phyloP scores from a whole-genome alignment of 2,888 invertebrate genomes.

The Drosophila yooni region DNA sequence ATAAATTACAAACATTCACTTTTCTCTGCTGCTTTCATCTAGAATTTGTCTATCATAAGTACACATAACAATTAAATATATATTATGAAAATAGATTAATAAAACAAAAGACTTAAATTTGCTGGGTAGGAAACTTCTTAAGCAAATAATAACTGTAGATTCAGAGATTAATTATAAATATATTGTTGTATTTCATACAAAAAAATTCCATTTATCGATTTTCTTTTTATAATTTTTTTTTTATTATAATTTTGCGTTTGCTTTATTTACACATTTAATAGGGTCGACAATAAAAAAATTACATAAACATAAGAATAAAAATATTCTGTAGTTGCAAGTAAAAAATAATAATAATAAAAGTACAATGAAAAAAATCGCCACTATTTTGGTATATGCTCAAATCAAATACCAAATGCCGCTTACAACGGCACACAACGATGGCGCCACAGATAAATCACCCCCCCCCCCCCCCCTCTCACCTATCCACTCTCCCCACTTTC shows the following conservation, averaged over 20 bases:
- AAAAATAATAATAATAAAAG: slow-evolving; percentile 38
- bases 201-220: not conserved
- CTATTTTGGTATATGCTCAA: slow-evolving; percentile 46
- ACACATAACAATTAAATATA: not conserved
- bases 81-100: not conserved
- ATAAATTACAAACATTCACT: too few species aligned
- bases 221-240: slow-evolving; percentile 31
- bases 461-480: rapidly evolving
- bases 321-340: slow-evolving; percentile 32
- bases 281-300: slow-evolving; percentile 34
- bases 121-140: too few species aligned
- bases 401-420: slow-evolving; percentile 47
- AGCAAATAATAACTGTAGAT: not conserved
- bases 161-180: not conserved
- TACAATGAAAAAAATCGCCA: slow-evolving; percentile 45
- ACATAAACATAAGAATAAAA: slow-evolving; percentile 33
- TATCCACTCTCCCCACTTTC: rapidly evolving
- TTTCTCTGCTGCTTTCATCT: too few species aligned
- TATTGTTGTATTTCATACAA: not conserved
- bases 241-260: slow-evolving; percentile 49
- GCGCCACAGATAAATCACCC: slow-evolving; percentile 18
- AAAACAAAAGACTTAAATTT: not conserved
- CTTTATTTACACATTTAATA: slow-evolving; percentile 60
- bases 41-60: too few species aligned
- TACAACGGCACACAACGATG: slow-evolving; percentile 38